Base-by-base conservation (phyloP, 2,113 vertebrate species). In the Cepphus grylle region DNA sequence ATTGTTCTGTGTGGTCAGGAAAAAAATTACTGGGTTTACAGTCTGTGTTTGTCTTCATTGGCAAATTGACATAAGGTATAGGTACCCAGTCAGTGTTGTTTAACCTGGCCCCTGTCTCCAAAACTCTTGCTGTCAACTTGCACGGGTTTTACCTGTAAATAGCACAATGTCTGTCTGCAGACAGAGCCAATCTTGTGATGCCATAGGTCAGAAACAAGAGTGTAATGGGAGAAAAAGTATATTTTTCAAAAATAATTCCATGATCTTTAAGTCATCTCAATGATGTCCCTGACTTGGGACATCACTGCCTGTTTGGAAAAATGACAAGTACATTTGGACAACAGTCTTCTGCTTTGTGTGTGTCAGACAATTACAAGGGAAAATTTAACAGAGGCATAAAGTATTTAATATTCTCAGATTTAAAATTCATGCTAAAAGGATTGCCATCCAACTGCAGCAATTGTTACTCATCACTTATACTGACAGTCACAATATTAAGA, bases 211-310 rank as follows among this genome's bases (percentile, higher is more conserved):
- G 29, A 80, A 93, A 82, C 9, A 56, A 63, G 19, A 55, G 2
- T 49, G 8, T 38, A 66, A 61, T 29, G 2, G 26, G 15, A 74
- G 22, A 52, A 87, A 84, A 93, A 49, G 4, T 19, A 2, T 52
- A 8, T 71, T 52, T 9, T 81, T 84, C 30, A 63, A 47, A 84
- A 91, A 43, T 36, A 89, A 50, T 32, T 25, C 27, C 1, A 0
- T 50, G 17, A 40, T 47, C 14, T 59, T 3, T n/a, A 70, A 80
- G 5, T 27, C 12, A 29, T 30, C 26, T 73, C n/a, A 25, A n/a
- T n/a, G n/a, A n/a, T n/a, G n/a, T n/a, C n/a, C n/a, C n/a, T 2
- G 1, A 17, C 10, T 1, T 73, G 9, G 22, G 40, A 89, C 9
- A 53, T 3, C 2, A 50, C 5, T 49, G 5, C 1, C 12, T 27